Evolutionary conservation across 2,797 vertebrate genomes (phyloP).

Genomic region (Yasuhikotakia modesta): DNA sequence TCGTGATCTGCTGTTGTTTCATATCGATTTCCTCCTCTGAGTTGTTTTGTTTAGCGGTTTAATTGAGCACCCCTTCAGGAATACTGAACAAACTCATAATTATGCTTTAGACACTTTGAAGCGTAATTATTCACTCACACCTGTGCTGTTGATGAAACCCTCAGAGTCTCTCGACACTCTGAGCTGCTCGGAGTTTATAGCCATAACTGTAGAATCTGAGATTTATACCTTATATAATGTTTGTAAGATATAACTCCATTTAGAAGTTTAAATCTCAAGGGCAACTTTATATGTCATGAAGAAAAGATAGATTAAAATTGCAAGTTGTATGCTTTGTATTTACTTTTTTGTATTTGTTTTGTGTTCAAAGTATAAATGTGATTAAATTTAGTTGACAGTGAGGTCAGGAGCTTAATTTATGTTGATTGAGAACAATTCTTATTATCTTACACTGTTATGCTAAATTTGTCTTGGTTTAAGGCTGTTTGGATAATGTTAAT

Average conservation of each 20-base stretch:
- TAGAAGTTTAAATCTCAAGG: neutral
- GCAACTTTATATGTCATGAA: neutral
- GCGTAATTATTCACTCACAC: conserved; percentile 6
- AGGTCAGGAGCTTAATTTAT: too few relatives aligned
- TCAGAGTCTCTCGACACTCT: neutral
- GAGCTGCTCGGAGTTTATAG: neutral
- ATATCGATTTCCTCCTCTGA: conserved; percentile 27
- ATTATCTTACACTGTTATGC: too few relatives aligned
- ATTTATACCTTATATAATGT: neutral
- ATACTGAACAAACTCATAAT: conserved; percentile 24
- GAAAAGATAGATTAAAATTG: too few relatives aligned
- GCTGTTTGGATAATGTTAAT: too few relatives aligned
- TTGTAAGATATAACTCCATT: neutral
- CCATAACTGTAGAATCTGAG: neutral
- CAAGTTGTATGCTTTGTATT: too few relatives aligned
- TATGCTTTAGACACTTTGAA: conserved; percentile 8
- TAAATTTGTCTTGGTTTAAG: too few relatives aligned
- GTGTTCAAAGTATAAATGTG: too few relatives aligned
- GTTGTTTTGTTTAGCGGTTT: conserved; percentile 3
- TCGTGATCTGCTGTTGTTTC: neutral
- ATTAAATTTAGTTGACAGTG: too few relatives aligned
- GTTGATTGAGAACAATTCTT: too few relatives aligned
- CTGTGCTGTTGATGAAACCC: conserved; percentile 7
- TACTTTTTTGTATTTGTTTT: too few relatives aligned
- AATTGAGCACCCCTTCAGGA: conserved; percentile 18